Conservation (phyloP, 2,888 invertebrate genomes). For the Noctua comes region DNA sequence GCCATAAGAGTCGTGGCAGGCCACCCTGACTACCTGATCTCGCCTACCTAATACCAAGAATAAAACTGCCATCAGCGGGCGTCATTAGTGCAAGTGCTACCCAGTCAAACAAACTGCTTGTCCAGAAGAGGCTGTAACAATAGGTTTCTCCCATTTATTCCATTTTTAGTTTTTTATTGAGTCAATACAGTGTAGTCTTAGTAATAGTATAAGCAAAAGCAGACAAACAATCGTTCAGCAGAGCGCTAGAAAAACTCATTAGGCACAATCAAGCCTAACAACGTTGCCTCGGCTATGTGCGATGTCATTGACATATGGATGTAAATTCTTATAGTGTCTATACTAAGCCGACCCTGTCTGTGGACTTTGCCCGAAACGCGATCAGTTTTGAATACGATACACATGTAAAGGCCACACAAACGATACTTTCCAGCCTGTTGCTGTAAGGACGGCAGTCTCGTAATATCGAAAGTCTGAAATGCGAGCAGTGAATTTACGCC, state of each 20-base stretch:
- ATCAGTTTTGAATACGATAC: slow-evolving; percentile 28
- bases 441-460: not conserved
- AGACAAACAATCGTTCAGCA: not conserved
- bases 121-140: slow-evolving; percentile 2
- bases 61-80: not conserved
- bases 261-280: not conserved
- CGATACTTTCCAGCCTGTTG: not conserved
- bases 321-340: slow-evolving; percentile 17
- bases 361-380: slow-evolving; percentile 38
- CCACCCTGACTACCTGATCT: not conserved
- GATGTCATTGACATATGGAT: slow-evolving; percentile 40
- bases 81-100: not conserved
- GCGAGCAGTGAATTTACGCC: not conserved
- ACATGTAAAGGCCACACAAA: slow-evolving; percentile 14
- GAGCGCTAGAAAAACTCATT: slow-evolving; percentile 8
- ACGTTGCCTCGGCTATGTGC: not conserved
- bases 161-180: not conserved
- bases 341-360: slow-evolving; percentile 18
- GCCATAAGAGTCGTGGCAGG: not conserved
- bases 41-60: not conserved
- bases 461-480: slow-evolving; percentile 13
- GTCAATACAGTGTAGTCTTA: not conserved
- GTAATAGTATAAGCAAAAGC: not conserved
- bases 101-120: slow-evolving; percentile 4
- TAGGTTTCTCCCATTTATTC: not conserved